These are phyloP conservation scores for Caerostris extrusa DNA, from an alignment of 1,140 invertebrate genomes.

Conservation along the genomic window DNA sequence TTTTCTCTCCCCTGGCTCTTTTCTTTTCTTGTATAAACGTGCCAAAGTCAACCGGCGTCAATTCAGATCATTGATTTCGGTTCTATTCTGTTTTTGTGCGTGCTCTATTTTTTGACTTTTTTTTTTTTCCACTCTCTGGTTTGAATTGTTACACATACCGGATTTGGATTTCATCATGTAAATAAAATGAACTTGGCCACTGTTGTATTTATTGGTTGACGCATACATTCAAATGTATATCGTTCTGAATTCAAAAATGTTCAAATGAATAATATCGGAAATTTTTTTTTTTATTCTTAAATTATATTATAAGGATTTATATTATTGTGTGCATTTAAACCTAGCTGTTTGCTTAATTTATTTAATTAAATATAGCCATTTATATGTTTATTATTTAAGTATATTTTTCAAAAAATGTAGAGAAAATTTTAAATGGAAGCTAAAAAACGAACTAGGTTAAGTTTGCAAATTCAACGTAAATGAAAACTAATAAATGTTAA, in stretches of 20 bases:
- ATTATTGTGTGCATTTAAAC: no score
- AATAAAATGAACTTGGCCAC: neutral
- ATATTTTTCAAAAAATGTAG: no score
- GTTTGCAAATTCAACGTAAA: no score
- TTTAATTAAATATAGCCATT: no score
- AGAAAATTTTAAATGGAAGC: no score
- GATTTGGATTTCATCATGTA: conserved; percentile 30
- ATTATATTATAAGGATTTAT: no score
- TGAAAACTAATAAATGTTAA: no score
- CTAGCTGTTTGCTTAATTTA: no score
- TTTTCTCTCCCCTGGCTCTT: neutral
- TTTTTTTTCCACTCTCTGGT: neutral
- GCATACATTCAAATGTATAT: neutral
- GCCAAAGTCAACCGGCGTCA: conserved; percentile 29
- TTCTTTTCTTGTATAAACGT: conserved; percentile 35
- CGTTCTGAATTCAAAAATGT: neutral
- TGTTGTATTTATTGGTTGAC: neutral
- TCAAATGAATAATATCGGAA: neutral
- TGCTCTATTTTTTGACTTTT: conserved; percentile 28
- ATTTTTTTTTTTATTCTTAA: neutral
- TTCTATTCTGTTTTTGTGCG: neutral
- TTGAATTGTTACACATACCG: neutral
- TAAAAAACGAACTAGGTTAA: no score
- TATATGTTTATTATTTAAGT: no score
- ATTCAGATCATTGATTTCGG: conserved; percentile 28